phyloP scores from a whole-genome alignment of 2,888 invertebrate genomes.

The Dioctria rufipes region DNA sequence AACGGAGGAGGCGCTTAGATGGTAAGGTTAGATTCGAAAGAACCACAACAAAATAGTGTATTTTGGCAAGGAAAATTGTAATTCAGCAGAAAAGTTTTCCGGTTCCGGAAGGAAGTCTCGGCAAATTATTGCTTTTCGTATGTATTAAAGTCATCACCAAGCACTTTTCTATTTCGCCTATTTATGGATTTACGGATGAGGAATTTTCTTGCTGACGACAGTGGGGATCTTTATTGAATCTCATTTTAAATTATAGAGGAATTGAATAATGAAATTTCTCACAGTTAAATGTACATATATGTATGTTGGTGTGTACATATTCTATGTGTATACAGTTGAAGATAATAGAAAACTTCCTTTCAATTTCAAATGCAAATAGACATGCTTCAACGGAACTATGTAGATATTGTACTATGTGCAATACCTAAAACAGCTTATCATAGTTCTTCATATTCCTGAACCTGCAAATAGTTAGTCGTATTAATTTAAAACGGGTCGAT shows the following conservation, averaged over 20 bases:
- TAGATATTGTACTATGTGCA: too few species aligned
- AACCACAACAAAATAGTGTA: background rate
- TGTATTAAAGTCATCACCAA: background rate
- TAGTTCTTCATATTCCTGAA: too few species aligned
- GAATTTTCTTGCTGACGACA: background rate
- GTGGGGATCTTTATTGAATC: too few species aligned
- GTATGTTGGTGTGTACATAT: too few species aligned
- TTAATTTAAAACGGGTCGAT: background rate
- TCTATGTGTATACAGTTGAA: too few species aligned
- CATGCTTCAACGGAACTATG: too few species aligned
- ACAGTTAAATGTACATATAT: too few species aligned
- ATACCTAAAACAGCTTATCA: too few species aligned
- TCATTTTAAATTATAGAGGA: too few species aligned
- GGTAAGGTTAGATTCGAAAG: background rate
- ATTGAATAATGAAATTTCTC: too few species aligned
- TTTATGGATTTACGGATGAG: background rate
- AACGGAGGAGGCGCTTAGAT: background rate
- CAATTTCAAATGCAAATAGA: too few species aligned
- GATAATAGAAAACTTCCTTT: too few species aligned
- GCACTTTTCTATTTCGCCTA: slow-evolving; percentile 4
- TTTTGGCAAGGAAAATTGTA: slow-evolving; percentile 7
- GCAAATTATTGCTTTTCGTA: slow-evolving; percentile 5
- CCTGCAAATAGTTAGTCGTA: background rate
- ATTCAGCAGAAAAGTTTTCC: slow-evolving; percentile 10
- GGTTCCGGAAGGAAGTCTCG: background rate